Percentiles rank a stretch among this genome's conserved stretches.
Conservation (phyloP, 2,113 vertebrate genomes). For the Vulpes lagopus region DNA sequence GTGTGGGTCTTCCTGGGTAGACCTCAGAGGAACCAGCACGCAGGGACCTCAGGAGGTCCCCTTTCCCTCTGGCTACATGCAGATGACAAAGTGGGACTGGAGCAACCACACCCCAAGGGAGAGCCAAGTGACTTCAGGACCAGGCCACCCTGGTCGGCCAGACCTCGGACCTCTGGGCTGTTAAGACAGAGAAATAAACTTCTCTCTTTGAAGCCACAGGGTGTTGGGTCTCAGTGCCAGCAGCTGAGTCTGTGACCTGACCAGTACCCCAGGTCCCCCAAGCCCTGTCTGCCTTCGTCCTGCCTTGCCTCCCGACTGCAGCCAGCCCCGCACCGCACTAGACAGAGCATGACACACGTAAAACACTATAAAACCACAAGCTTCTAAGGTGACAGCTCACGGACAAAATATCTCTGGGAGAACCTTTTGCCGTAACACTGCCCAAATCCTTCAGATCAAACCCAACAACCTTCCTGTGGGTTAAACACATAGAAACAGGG, state of each 20-base stretch:
- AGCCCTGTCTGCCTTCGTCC: too few relatives aligned
- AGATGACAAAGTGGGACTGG: rapidly evolving
- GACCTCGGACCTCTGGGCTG: rapidly evolving
- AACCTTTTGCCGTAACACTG: background rate
- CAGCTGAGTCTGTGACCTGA: background rate
- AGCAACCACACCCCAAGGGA: background rate
- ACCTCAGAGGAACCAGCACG: background rate
- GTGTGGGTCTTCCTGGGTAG: background rate
- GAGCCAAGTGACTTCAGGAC: background rate
- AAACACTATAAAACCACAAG: background rate
- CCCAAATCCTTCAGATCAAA: background rate
- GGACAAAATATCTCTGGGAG: too few relatives aligned
- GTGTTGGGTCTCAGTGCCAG: background rate
- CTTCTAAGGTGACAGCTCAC: background rate
- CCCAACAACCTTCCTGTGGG: background rate
- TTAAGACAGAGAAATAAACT: too few relatives aligned
- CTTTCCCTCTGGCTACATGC: too few relatives aligned
- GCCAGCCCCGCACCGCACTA: background rate
- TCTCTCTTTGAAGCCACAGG: rapidly evolving
- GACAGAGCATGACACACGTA: rapidly evolving
- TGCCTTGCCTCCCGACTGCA: background rate
- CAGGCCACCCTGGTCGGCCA: background rate
- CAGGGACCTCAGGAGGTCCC: background rate
- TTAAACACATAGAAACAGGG: too few relatives aligned
- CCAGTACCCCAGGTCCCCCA: background rate